Evolutionary conservation across 2,113 vertebrate genomes (phyloP).

Genomic region (Misgurnus anguillicaudatus): DNA sequence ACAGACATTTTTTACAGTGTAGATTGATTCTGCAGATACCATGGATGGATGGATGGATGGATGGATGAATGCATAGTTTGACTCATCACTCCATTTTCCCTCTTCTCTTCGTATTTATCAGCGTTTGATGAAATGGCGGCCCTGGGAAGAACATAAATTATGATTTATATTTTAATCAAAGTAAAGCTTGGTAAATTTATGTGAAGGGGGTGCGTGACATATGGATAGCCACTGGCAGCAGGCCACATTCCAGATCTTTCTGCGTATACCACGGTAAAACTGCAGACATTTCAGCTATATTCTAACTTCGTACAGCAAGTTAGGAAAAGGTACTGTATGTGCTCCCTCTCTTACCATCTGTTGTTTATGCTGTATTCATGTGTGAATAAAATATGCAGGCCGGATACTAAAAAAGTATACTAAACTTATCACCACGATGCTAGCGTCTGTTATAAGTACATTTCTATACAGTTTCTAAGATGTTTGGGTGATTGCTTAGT

Average conservation of each 20-base stretch:
- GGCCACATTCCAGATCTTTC: conserved; percentile 41
- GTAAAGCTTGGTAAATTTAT: conserved; percentile 49
- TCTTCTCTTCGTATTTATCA: conserved; percentile 32
- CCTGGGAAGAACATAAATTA: conserved; percentile 46
- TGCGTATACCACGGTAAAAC: conserved; percentile 34
- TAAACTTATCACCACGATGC: neutral
- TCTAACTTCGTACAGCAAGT: neutral
- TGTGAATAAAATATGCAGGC: neutral
- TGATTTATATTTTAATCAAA: conserved; percentile 60
- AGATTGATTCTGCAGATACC: too few species aligned
- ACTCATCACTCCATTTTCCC: conserved; percentile 13
- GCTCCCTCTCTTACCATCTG: neutral
- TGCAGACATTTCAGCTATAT: conserved; percentile 3
- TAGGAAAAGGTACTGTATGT: neutral
- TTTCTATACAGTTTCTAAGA: too few species aligned
- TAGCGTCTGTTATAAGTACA: too few species aligned
- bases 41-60: too few species aligned
- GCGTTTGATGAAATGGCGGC: conserved; percentile 49
- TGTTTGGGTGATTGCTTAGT: neutral
- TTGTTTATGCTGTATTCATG: neutral
- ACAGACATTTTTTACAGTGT: too few species aligned
- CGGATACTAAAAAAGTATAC: neutral
- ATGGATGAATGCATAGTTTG: neutral
- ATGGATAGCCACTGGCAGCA: conserved; percentile 51
- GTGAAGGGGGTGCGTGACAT: conserved; percentile 50